Evolutionary conservation across 2,113 vertebrate genomes (phyloP).

Genomic region (Centropristis striata): DNA sequence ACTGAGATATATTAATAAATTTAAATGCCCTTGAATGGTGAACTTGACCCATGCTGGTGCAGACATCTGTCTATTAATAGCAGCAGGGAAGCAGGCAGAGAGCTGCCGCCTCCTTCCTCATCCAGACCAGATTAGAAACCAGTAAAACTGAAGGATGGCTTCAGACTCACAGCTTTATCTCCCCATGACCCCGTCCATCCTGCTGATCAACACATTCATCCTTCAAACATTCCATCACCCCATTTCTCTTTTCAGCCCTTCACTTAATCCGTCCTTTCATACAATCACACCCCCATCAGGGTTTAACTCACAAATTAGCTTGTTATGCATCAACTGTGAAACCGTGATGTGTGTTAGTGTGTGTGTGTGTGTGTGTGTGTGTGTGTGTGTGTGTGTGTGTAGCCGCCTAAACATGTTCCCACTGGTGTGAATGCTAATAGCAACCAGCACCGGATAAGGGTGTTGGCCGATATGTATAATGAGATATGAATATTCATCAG

Average conservation of each 20-base stretch:
- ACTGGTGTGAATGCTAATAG: constrained; percentile 38
- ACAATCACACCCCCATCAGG: constrained; percentile 1
- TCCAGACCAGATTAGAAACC: constrained; percentile 55
- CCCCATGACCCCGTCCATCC: not conserved
- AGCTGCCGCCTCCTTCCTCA: constrained; percentile 44
- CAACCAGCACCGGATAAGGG: constrained; percentile 43
- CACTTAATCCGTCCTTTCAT: constrained; percentile 14
- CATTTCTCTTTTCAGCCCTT: constrained; percentile 3
- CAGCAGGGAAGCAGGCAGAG: constrained; percentile 33
- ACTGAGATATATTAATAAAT: constrained; percentile 3
- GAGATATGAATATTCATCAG: constrained; percentile 77
- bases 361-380: constrained; percentile 2
- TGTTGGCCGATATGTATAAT: constrained; percentile 63
- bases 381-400: not conserved
- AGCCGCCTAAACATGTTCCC: not conserved
- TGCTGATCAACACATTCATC: not conserved
- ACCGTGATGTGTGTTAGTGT: not conserved
- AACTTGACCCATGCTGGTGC: constrained; percentile 52
- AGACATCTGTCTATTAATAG: constrained; percentile 69
- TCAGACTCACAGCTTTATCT: constrained; percentile 14
- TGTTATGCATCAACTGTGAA: constrained; percentile 14
- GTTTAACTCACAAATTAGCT: constrained; percentile 31
- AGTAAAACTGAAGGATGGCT: constrained; percentile 41
- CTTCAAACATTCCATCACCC: constrained; percentile 7
- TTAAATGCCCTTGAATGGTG: constrained; percentile 37